Evolutionary conservation across 2,797 vertebrate species (phyloP).

Genomic region (Synanceia verrucosa): DNA sequence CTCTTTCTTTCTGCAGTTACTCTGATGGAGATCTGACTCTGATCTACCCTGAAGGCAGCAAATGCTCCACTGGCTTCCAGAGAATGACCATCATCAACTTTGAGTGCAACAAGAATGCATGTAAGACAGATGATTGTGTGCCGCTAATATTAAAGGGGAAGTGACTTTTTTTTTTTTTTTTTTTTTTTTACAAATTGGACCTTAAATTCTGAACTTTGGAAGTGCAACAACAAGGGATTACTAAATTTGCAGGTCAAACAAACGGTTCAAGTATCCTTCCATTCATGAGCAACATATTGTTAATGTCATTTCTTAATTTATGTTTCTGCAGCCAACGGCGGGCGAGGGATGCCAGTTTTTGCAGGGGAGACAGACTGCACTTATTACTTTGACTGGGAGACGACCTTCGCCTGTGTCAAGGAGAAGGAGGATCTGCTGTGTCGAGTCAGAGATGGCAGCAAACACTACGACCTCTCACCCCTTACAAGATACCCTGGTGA

Average conservation of each 20-base stretch:
- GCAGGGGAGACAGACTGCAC: conserved; percentile 92
- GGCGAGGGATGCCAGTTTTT: conserved; percentile 87
- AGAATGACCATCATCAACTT: conserved; percentile 98
- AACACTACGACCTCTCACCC: conserved; percentile 89
- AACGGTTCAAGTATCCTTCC: not conserved
- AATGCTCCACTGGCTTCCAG: conserved; percentile 92
- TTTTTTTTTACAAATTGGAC: no score
- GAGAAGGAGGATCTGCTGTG: conserved; percentile 92
- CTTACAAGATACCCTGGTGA: conserved; percentile 89
- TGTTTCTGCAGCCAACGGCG: conserved; percentile 77
- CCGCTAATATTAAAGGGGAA: no score
- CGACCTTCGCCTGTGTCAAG: conserved; percentile 88
- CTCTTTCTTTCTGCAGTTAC: conserved; percentile 81
- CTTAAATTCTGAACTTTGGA: no score
- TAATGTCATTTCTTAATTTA: rapidly evolving
- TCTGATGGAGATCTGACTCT: conserved; percentile 96
- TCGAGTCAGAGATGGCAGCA: conserved; percentile 81
- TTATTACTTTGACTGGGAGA: conserved; percentile 95
- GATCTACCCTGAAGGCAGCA: conserved; percentile 87
- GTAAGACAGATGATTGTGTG: no score
- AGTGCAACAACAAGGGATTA: not conserved
- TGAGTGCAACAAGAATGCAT: conserved; percentile 88
- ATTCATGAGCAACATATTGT: not conserved
- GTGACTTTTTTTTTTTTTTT: no score
- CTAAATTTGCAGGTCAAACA: not conserved